Evolutionary conservation across 2,113 vertebrate genomes (phyloP).

Genomic region (Microtus oregoni): DNA sequence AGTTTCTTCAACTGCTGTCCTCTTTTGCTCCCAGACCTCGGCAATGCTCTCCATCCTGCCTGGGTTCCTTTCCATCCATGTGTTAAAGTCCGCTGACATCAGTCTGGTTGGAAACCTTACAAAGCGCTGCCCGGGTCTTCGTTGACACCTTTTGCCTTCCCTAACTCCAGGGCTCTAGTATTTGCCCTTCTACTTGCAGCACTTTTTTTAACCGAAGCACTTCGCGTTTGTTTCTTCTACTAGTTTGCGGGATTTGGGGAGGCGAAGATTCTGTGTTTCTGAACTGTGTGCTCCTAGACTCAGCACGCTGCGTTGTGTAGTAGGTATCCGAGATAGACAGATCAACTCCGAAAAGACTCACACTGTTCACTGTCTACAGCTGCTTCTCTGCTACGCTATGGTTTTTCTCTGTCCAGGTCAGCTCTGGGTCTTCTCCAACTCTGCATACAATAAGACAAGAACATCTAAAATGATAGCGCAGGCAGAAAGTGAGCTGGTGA

Average conservation of each 20-base stretch:
- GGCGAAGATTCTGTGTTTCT: conserved; percentile 9
- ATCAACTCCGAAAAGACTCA: neutral
- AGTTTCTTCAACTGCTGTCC: neutral
- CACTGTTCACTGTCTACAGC: neutral
- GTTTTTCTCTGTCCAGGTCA: conserved; percentile 12
- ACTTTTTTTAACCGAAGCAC: neutral
- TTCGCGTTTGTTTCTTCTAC: conserved; percentile 21
- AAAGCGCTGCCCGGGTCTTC: conserved; percentile 3
- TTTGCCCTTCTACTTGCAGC: conserved; percentile 25
- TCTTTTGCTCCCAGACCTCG: neutral
- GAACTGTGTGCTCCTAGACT: conserved; percentile 1
- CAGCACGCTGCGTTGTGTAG: neutral
- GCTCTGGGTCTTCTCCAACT: neutral
- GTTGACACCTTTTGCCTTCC: neutral
- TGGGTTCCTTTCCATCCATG: neutral
- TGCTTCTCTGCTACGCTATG: neutral
- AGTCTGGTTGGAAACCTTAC: conserved; percentile 27
- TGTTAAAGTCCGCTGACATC: conserved; percentile 27
- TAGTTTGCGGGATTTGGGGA: conserved; percentile 30
- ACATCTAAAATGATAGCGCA: neutral
- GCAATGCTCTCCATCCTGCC: neutral
- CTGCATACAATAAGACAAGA: neutral
- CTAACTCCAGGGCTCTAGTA: neutral
- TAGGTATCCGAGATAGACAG: conserved; percentile 5
- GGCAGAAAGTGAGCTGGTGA: neutral